A percentile compares a stretch with the other conserved stretches of the same genome.
Conservation (phyloP, 2,888 invertebrate species). For the Stomorhina lunata region DNA sequence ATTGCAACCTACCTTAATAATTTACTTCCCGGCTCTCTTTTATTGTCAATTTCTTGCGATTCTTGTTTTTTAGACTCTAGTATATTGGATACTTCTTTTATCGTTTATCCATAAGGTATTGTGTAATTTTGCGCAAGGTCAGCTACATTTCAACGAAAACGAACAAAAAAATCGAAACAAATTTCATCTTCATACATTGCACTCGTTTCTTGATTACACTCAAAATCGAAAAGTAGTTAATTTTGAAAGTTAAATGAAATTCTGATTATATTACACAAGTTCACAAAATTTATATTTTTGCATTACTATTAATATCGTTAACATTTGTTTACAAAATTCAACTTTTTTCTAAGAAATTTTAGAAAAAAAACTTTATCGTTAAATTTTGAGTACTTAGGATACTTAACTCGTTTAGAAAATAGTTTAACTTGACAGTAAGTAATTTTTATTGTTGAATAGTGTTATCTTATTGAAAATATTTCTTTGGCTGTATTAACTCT, state of each 20-base stretch:
- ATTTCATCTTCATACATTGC: not conserved
- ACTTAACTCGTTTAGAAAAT: too few species aligned
- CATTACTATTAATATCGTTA: too few species aligned
- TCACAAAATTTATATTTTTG: too few species aligned
- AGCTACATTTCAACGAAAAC: conserved; percentile 31
- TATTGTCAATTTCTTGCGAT: conserved; percentile 2
- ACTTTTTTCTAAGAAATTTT: too few species aligned
- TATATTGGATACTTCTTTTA: conserved; percentile 22
- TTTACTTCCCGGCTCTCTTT: conserved; percentile 16
- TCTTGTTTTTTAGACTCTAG: not conserved
- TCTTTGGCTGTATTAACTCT: not conserved
- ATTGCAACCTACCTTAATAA: conserved; percentile 38
- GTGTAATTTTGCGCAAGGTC: conserved; percentile 63
- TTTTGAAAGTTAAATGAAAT: conserved; percentile 26
- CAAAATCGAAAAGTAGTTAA: conserved; percentile 18
- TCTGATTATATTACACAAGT: too few species aligned
- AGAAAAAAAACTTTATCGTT: too few species aligned
- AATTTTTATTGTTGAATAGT: too few species aligned
- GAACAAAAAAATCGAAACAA: conserved; percentile 1
- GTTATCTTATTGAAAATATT: too few species aligned
- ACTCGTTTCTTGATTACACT: conserved; percentile 4
- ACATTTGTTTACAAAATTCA: too few species aligned
- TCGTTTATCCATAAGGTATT: conserved; percentile 45
- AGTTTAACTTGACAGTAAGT: too few species aligned
- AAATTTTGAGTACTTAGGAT: too few species aligned